Percentiles rank a stretch among this genome's conserved stretches.
phyloP scores from a whole-genome alignment of 2,888 invertebrate genomes.

The Ormyrus nitidulus region DNA sequence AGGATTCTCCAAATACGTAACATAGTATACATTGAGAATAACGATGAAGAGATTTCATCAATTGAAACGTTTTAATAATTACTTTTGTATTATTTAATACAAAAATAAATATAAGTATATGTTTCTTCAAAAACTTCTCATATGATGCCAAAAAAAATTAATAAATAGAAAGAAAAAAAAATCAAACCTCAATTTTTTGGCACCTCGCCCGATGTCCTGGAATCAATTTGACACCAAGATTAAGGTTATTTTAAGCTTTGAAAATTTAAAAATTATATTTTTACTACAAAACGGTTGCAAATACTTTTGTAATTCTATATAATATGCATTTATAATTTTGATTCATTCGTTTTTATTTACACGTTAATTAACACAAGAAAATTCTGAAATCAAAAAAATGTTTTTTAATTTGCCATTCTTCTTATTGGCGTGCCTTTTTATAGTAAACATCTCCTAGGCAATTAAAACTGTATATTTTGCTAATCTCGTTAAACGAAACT shows the following conservation, averaged over 20 bases:
- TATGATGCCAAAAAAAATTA: conserved; percentile 19
- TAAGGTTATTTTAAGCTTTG: conserved; percentile 40
- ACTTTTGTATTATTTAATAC: conserved; percentile 9
- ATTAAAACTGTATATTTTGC: too few species aligned
- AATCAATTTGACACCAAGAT: conserved; percentile 52
- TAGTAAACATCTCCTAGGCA: too few species aligned
- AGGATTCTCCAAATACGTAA: too few species aligned
- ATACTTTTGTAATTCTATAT: too few species aligned
- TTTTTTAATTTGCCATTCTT: too few species aligned
- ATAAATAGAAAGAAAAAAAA: conserved; percentile 41
- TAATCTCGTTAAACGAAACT: too few species aligned
- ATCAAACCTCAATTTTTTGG: conserved; percentile 49
- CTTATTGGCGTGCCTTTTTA: background rate
- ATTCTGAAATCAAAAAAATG: too few species aligned
- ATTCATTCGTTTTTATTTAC: too few species aligned
- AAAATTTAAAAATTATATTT: conserved; percentile 27
- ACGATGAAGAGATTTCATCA: too few species aligned
- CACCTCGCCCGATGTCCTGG: conserved; percentile 29
- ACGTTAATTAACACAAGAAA: too few species aligned
- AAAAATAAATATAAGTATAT: conserved; percentile 27
- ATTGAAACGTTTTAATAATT: background rate
- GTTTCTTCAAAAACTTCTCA: conserved; percentile 17
- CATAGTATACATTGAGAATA: too few species aligned
- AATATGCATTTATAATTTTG: too few species aligned
- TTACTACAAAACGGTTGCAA: background rate